Evolutionary conservation across 2,113 vertebrate species (phyloP), one percentile per base, ranked within the genome.

Genomic region (Zeus faber): DNA sequence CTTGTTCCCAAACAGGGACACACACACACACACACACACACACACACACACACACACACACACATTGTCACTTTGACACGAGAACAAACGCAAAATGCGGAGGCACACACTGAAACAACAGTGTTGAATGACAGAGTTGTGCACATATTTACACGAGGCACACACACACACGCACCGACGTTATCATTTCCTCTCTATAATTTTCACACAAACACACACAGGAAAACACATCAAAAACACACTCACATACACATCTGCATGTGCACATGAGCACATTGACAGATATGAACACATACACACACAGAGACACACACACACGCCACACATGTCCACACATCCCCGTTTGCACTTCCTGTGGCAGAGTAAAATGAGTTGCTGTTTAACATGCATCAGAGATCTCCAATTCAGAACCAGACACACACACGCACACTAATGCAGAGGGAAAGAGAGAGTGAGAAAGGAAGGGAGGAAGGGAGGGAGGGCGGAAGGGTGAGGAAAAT

Each of bases 311-410:
- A 18, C 6, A 43, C 8, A 13, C n/a, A n/a, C n/a, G n/a, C n/a
- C n/a, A 29, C 33, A 20, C 5, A 9, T n/a, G n/a, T n/a, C 13
- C 33, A 37, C 33, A 37, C 9, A 10, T 1, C n/a, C 22, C 4
- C 11, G 16, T 13, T 25, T 27, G 24, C 9, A 27, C 46, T 26
- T 48, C 46, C 18, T 22, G 2, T 48, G 13, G 5, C 23, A 17
- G 14, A 24, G 23, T 14, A 27, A 26, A 26, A n/a, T 27, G 23
- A 46, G 47, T 25, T 48, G 17, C 59, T 51, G 54, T 62, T 67
- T 61, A 27, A 39, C 54, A 56, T 57, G 52, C 58, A 43, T 71
- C 60, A 14, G 26, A 16, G 18, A 40, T 55, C 41, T 22, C 11
- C 39, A 27, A 29, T 55, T 26, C 37, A 40, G 31, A 6, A 14